Base-by-base conservation (phyloP, 2,888 invertebrate genomes). In the Odontocolon sp. region DNA sequence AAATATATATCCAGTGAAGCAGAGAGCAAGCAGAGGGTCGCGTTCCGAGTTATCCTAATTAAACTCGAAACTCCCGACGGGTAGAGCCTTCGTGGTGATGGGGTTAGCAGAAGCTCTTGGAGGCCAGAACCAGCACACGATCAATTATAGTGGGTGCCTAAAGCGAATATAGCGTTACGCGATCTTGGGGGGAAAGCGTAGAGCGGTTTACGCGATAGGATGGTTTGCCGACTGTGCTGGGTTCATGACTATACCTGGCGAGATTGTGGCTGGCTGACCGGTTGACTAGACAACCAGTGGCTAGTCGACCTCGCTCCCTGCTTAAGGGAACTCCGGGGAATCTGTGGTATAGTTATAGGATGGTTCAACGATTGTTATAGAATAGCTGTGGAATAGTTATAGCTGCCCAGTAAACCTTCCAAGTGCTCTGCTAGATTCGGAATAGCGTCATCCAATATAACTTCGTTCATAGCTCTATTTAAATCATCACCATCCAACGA, bases 41-140 rank as follows among this genome's bases (percentile, higher is more conserved):
- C 61, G 45, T 56, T 67, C 40, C 54, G 18, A 72, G 67, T 67
- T 77, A 63, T 68, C 71, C 76, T 71, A 72, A 77, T 77, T 68
- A 61, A 68, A 77, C 67, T 63, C 50, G 50, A 63, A 67, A 50
- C 47, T 40, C 31, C 33, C 71, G 40, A 63, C 18, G 56, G 33
- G 8, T 11, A 11, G 52, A 36, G 36, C 3, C 52, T 42, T 18
- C 2, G 61, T 11, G 33, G 52, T 31, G 52, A 23, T 26, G 28
- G 23, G 54, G 63, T 54, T 61, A 33, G 50, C 11, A 33, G 33
- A 50, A 14, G 40, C 57, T 42, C 28, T 21, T 9, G 47, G 16
- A 33, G 61, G 31, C 3, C 14, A 50, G n/a, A 47, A 26, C 36
- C 21, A n/a, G 23, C 6, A 42, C 33, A 52, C 71, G 56, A 64